Base-by-base conservation (phyloP, 1,140 invertebrate species). In the Dryas iulia region DNA sequence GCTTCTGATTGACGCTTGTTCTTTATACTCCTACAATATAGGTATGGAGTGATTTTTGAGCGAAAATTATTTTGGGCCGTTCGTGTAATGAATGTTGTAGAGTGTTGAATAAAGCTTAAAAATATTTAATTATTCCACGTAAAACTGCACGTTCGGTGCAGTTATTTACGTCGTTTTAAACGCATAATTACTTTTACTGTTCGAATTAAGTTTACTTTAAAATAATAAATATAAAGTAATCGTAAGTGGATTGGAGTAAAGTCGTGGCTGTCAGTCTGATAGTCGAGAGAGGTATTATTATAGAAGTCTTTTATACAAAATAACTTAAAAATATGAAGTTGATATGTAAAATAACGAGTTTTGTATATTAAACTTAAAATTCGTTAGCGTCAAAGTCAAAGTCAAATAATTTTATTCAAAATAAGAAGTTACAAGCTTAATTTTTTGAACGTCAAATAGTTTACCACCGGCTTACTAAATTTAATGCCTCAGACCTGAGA, bases 61-160 rank as follows among this genome's bases (percentile, higher is more conserved):
- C 8, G 39, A 47, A 47, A 47, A 47, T 47, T 21, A 47, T 47
- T 47, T 47, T 47, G 39, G 39, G 14, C 14, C 18, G 14, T 47
- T 47, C 39, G 18, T 47, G 39, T 47, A 47, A 47, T 47, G 39
- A 47, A 47, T 47, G 39, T 47, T 10, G 39, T 47, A 47, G 39
- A 47, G 39, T 47, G 39, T 18, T 47, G 39, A 47, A 47, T 47
- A 47, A 47, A 6, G 39, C 14, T 47, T 47, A 47, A 47, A 39
- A 47, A 47, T 47, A 47, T 47, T 47, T 47, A 47, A 47, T 47
- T 47, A 47, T 47, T 47, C 39, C 39, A 47, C 39, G 39, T 47
- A 47, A 47, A 47, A 47, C 39, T 47, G 39, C 8, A 47, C 39
- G 39, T 21, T 47, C 18, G 3, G 6, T 47, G 39, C 39, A 47